These are phyloP conservation scores for Ameiurus melas DNA, from an alignment of 2,113 vertebrate species.

Conservation along the genomic window DNA sequence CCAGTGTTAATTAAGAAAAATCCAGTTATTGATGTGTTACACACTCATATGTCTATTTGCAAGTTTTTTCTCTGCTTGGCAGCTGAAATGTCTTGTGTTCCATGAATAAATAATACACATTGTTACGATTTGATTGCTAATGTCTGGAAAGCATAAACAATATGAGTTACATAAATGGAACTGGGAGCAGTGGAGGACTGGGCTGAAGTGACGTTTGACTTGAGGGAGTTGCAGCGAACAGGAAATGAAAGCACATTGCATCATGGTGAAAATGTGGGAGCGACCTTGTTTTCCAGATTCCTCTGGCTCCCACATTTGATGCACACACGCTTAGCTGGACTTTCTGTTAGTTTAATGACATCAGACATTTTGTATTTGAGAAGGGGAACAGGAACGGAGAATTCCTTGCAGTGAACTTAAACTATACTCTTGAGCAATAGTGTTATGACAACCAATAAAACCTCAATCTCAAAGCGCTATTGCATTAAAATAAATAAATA, in stretches of 20 bases:
- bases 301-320: slow-evolving; percentile 60
- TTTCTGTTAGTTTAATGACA: slow-evolving; percentile 50
- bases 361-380: slow-evolving; percentile 55
- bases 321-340: slow-evolving; percentile 51
- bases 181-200: slow-evolving; percentile 16
- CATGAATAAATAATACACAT: background rate
- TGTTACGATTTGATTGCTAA: background rate
- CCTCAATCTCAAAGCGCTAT: too few species aligned
- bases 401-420: slow-evolving; percentile 10
- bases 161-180: background rate
- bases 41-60: background rate
- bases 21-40: background rate
- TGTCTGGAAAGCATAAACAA: slow-evolving; percentile 6
- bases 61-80: background rate
- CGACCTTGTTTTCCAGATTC: slow-evolving; percentile 67
- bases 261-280: slow-evolving; percentile 62
- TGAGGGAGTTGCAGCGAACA: slow-evolving; percentile 32
- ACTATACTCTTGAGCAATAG: background rate
- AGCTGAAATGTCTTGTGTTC: background rate
- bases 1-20: background rate
- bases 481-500: background rate
- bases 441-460: slow-evolving; percentile 6
- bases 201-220: slow-evolving; percentile 31
- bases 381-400: slow-evolving; percentile 38
- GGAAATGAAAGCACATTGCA: slow-evolving; percentile 56